Evolutionary conservation across 2,113 vertebrate genomes (phyloP).

Genomic region (Indicator indicator): DNA sequence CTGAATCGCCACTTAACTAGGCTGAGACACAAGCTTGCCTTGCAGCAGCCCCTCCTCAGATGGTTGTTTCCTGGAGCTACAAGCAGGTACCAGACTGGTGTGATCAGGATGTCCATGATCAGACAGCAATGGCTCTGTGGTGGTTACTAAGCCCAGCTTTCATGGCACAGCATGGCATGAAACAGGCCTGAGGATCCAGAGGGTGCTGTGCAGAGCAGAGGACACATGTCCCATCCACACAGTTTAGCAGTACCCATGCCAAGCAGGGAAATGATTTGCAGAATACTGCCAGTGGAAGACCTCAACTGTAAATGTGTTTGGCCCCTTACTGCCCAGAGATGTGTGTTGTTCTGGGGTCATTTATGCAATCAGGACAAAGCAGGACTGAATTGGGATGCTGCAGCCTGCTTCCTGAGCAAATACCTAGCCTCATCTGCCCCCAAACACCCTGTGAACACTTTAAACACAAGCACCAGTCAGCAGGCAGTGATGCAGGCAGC

Average conservation of each 20-base stretch:
- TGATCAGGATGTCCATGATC: not conserved
- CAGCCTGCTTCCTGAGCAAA: not conserved
- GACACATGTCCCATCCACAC: not conserved
- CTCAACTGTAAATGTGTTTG: fast-evolving
- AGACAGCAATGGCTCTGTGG: fast-evolving
- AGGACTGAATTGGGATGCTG: not conserved
- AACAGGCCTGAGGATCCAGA: not conserved
- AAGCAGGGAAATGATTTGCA: not conserved
- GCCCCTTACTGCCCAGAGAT: not conserved
- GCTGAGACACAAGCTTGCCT: not conserved
- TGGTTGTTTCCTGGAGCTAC: not conserved
- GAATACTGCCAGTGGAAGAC: not conserved
- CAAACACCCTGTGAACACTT: not conserved
- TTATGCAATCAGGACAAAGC: not conserved
- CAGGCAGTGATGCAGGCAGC: fast-evolving
- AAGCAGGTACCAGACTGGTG: not conserved
- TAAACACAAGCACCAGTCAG: fast-evolving
- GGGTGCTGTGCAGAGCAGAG: not conserved
- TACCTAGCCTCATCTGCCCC: not conserved
- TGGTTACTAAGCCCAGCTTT: not conserved
- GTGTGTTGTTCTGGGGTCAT: not conserved
- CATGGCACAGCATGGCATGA: fast-evolving
- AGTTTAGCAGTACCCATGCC: fast-evolving
- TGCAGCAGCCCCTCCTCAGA: not conserved
- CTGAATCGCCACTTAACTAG: not conserved